Evolutionary conservation across 2,113 vertebrate genomes (phyloP).

Genomic region (Melanotaenia duboulayi): DNA sequence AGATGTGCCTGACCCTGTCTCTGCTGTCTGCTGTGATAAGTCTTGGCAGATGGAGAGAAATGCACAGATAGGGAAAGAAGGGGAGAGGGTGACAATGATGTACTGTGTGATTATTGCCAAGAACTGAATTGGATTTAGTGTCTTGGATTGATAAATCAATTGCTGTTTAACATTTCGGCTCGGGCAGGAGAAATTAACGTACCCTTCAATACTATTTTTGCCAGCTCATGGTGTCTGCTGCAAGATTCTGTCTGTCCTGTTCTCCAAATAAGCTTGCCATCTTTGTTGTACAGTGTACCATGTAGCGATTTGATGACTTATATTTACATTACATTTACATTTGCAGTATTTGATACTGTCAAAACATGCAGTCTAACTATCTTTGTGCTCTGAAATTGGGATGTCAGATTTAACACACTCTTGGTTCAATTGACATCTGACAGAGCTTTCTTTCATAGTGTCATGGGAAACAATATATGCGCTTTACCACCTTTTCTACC

Average conservation of each 20-base stretch:
- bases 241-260: background rate
- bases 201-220: slow-evolving; percentile 10
- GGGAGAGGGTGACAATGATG: slow-evolving; percentile 15
- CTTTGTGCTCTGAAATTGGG: too few species aligned
- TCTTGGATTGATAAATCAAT: slow-evolving; percentile 55
- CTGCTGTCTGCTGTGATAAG: slow-evolving; percentile 35
- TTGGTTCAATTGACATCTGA: background rate
- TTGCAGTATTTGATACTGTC: too few species aligned
- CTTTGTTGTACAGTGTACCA: background rate
- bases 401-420: too few species aligned
- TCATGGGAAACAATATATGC: background rate
- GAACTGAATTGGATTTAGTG: slow-evolving; percentile 48
- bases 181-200: slow-evolving; percentile 13
- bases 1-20: slow-evolving; percentile 20
- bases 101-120: slow-evolving; percentile 36
- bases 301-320: background rate
- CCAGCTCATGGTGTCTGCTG: slow-evolving; percentile 14
- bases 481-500: too few species aligned
- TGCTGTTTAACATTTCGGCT: slow-evolving; percentile 5
- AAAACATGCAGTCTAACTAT: too few species aligned
- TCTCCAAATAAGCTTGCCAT: background rate
- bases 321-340: background rate
- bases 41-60: slow-evolving; percentile 13
- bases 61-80: background rate
- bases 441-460: background rate